These are phyloP conservation scores for Microchrysa polita DNA, from an alignment of 2,888 invertebrate species.

Conservation along the genomic window DNA sequence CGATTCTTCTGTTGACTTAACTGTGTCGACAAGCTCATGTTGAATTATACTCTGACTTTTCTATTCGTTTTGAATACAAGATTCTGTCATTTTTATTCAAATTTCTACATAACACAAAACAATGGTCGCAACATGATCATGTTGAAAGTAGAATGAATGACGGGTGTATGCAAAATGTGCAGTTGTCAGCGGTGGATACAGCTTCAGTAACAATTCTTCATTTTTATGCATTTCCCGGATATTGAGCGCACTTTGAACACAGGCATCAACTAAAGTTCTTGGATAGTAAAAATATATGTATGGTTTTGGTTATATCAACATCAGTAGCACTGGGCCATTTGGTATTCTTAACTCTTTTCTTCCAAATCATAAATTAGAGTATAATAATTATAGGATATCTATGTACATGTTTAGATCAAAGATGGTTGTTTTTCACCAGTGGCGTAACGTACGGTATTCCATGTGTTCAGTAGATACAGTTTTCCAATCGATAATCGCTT, in stretches of 20 bases:
- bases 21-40: conserved; percentile 39
- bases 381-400: no score
- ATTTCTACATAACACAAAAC: conserved; percentile 40
- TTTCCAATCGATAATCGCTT: no score
- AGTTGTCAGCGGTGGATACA: conserved; percentile 42
- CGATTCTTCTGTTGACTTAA: conserved; percentile 34
- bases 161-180: conserved; percentile 48
- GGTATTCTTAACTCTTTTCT: no score
- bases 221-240: conserved; percentile 13
- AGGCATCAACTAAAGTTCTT: no score
- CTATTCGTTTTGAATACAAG: conserved; percentile 49
- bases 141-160: conserved; percentile 45
- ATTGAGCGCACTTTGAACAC: neutral
- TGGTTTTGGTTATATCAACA: no score
- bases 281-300: no score
- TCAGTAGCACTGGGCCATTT: no score
- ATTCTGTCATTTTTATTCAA: conserved; percentile 53
- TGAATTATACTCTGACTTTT: conserved; percentile 29
- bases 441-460: no score
- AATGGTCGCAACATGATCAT: conserved; percentile 26
- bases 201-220: conserved; percentile 10
- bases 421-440: no score
- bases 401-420: no score
- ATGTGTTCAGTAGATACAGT: no score
- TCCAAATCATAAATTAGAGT: no score